Conservation (phyloP, 2,797 vertebrate species). For the Pangasius sanitwongsei region DNA sequence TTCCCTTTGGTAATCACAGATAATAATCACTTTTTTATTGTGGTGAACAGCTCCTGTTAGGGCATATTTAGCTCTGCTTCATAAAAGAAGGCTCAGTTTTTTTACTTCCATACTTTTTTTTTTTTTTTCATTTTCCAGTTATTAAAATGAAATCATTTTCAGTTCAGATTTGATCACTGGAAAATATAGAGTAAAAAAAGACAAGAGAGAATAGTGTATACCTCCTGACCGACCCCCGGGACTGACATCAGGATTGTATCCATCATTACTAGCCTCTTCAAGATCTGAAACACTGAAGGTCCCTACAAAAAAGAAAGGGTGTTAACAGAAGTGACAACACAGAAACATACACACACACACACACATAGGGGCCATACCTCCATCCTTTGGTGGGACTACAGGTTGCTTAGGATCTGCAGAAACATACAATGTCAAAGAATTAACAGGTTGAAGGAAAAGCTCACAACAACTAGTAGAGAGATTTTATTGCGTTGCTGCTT, state of each 20-base stretch:
- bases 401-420: slow-evolving; percentile 24
- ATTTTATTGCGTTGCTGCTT: neutral
- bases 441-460: too few species aligned
- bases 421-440: neutral
- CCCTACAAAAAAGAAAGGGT: slow-evolving; percentile 9
- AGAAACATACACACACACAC: neutral
- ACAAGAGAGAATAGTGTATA: neutral
- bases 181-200: neutral
- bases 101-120: neutral
- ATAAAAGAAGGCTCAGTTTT: neutral
- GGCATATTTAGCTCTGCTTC: neutral
- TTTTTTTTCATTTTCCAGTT: neutral
- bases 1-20: neutral
- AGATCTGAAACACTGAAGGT: slow-evolving; percentile 42
- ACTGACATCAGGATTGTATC: slow-evolving; percentile 39
- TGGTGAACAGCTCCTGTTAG: neutral
- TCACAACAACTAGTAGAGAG: neutral
- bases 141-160: neutral
- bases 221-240: slow-evolving; percentile 17
- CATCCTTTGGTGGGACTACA: neutral
- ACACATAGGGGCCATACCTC: slow-evolving; percentile 14
- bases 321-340: neutral
- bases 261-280: neutral
- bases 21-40: neutral
- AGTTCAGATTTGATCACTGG: neutral